A percentile compares a stretch with the other conserved stretches of the same genome.
Evolutionary conservation across 2,888 invertebrate genomes (phyloP).

Genomic region (Enchytraeus crypticus): DNA sequence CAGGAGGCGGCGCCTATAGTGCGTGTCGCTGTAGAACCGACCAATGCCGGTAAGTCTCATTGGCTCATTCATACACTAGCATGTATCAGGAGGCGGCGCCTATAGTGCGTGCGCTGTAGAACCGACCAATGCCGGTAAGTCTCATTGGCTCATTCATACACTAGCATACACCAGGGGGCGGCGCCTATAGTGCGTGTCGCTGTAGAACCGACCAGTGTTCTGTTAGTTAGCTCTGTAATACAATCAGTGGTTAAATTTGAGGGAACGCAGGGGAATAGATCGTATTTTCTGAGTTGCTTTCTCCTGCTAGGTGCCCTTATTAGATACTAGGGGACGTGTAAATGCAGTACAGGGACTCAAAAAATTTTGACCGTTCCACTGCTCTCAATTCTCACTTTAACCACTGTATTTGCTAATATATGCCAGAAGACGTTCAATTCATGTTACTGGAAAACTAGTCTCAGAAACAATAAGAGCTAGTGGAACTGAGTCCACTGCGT

Average conservation of each 20-base stretch:
- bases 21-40: constrained; percentile 82
- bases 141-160: constrained; percentile 69
- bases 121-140: constrained; percentile 53
- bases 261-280: too few relatives aligned
- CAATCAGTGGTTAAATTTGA: too few relatives aligned
- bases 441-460: too few relatives aligned
- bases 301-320: too few relatives aligned
- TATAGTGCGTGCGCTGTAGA: constrained; percentile 89
- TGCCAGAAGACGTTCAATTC: too few relatives aligned
- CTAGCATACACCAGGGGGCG: constrained; percentile 59
- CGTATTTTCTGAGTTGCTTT: background rate
- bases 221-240: background rate
- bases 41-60: constrained; percentile 32
- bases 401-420: too few relatives aligned
- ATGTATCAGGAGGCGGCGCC: constrained; percentile 61
- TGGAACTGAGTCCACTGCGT: too few relatives aligned
- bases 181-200: constrained; percentile 91
- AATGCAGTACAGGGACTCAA: too few relatives aligned
- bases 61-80: constrained; percentile 80
- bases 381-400: too few relatives aligned
- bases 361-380: too few relatives aligned
- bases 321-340: too few relatives aligned
- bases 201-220: constrained; percentile 63
- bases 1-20: constrained; percentile 69
- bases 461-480: too few relatives aligned